Base-by-base conservation (phyloP, 1,140 invertebrate species). In the Marisa cornuarietis region DNA sequence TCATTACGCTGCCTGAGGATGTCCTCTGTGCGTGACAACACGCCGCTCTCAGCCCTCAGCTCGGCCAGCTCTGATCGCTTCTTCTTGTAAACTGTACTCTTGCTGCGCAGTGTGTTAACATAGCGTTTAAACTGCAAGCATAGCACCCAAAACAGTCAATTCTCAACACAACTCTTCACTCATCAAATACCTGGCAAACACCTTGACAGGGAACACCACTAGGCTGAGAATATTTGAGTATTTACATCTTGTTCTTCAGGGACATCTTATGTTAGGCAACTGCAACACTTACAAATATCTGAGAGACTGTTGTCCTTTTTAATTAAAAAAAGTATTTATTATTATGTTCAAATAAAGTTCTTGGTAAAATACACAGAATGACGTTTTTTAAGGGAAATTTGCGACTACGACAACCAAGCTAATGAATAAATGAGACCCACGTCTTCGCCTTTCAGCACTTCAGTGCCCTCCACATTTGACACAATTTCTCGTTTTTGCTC, bases 1-100 rank as follows among this genome's bases (percentile, higher is more conserved):
- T 92, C 91, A 79, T 92, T 89, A 74, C 90, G 87, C 77, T 91
- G 86, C 79, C 91, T 89, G 13, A 95, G 88, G 72, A 95, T 93
- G 83, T 94, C 93, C 14, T 93, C 84, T 0, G 94, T 95, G 49
- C 94, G 90, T 78, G 92, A 91, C 5, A 95, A 85, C 6, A 95
- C 92, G 16, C 94, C 94, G 83, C 90, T 90, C 89, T 95, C 94
- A 24, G 95, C 95, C 90, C 94, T 93, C 26, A 95, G 89, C 71
- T 94, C 94, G 62, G 94, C 93, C 69, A 96, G 89, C 89, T 95
- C 94, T 13, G 94, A 93, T 86, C 94, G 92, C 85, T 95, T 95
- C 84, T 94, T 93, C 90, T 96, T 96, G 87, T 96, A 96, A 0
- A 95, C 91, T 8, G 94, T 94, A 86, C 95, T 95, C 86, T 95